Base-by-base conservation (phyloP, 2,888 invertebrate genomes). In the Thysanoteuthis rhombus region DNA sequence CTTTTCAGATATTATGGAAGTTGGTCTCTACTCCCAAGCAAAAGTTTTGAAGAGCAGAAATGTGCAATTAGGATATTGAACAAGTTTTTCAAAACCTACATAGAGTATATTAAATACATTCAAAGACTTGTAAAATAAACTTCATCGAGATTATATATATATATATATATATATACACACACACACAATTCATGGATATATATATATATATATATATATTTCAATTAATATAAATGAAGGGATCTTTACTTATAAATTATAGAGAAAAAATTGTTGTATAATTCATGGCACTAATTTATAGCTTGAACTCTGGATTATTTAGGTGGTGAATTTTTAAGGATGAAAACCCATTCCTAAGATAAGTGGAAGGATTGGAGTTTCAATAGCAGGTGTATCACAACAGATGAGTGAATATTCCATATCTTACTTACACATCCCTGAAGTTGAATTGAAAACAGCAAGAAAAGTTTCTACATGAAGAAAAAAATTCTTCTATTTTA, bases 401-500 rank as follows among this genome's bases (percentile, higher is more conserved):
- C 75, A 75, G 0, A 75, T 75, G 36, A 75, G 12, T n/a, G 75
- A n/a, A 36, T n/a, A 75, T 75, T 75, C 75, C 75, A 75, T n/a
- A 19, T 75, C 19, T 75, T 92, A 92, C 92, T 92, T 45, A 92
- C 92, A 92, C 12, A 36, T 92, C 92, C 92, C 36, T 92, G 92
- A n/a, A 92, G 92, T 92, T 92, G 92, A n/a, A 92, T 92, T 92
- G 92, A 92, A 32, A 92, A 92, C 92, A 92, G 92, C 92, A 92
- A 40, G 39, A 92, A n/a, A 28, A 92, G 38, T 92, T 92, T 92
- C 92, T 92, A 92, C 32, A 92, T 42, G 28, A 92, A 42, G 92
- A 42, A n/a, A 75, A 75, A 75, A 75, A n/a, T 22, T n/a, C 16
- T 75, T 75, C 16, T n/a, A 16, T 75, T 75, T n/a, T 75, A 36